Percentiles rank a stretch among this genome's conserved stretches.
These are phyloP conservation scores for Drosophila austrosaltans DNA, from an alignment of 2,888 invertebrate species.

Conservation along the genomic window DNA sequence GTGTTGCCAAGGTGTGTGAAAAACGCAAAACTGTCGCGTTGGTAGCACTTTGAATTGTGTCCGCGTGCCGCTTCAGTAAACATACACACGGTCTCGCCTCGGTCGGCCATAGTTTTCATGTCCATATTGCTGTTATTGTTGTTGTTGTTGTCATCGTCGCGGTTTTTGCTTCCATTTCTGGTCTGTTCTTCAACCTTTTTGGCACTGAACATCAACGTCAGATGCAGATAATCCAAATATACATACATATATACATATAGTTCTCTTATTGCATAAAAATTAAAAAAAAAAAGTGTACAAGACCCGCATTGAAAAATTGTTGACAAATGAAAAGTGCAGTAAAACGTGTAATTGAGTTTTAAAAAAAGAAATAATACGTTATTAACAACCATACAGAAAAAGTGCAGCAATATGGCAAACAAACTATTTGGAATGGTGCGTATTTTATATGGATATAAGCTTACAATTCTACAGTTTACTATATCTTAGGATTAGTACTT, in stretches of 20 bases:
- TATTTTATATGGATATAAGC: not conserved
- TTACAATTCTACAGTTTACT: not conserved
- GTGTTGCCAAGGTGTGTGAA: conserved; percentile 71
- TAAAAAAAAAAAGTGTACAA: not conserved
- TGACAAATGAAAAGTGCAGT: conserved; percentile 20
- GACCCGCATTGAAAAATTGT: conserved; percentile 45
- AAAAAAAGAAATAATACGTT: not conserved
- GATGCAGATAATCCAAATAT: conserved; percentile 12
- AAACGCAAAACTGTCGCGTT: conserved; percentile 51
- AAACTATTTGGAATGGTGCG: conserved; percentile 6
- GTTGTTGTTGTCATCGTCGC: conserved; percentile 39
- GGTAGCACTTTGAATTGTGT: conserved; percentile 77
- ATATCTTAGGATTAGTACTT: too few relatives aligned
- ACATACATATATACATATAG: not conserved
- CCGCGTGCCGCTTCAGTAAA: conserved; percentile 82
- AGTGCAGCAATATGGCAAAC: conserved; percentile 10
- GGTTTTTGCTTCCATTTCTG: conserved; percentile 38
- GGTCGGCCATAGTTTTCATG: conserved; percentile 46
- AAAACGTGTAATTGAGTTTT: not conserved
- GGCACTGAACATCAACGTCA: conserved; percentile 7
- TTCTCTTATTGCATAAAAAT: conserved; percentile 5
- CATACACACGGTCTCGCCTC: conserved; percentile 73
- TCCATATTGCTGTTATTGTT: conserved; percentile 18
- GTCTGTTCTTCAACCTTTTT: conserved; percentile 11
- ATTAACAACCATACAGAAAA: not conserved